A percentile compares a stretch with the other conserved stretches of the same genome.
Conservation (phyloP, 2,113 vertebrate species). For the Collichthys lucidus region DNA sequence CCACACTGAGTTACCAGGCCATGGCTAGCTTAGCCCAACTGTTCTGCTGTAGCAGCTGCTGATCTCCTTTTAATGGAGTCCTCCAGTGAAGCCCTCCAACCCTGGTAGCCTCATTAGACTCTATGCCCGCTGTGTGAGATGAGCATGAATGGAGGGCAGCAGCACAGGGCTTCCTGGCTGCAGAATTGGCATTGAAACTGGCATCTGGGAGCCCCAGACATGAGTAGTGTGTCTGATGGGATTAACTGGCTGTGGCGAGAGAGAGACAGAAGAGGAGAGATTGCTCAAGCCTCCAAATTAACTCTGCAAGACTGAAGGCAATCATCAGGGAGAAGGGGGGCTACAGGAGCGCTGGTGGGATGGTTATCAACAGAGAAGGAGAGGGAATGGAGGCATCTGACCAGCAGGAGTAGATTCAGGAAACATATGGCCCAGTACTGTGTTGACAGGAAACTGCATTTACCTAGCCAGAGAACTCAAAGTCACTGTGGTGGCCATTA, state of each 20-base stretch:
- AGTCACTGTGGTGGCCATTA: slow-evolving; percentile 19
- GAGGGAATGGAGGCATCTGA: slow-evolving; percentile 45
- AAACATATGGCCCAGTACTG: slow-evolving; percentile 35
- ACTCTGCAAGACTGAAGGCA: slow-evolving; percentile 68
- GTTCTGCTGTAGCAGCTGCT: slow-evolving; percentile 50
- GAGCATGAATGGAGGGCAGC: slow-evolving; percentile 70
- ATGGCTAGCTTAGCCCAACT: slow-evolving; percentile 35
- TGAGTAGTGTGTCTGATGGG: slow-evolving; percentile 79
- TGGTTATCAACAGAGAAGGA: slow-evolving; percentile 42
- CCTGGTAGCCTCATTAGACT: slow-evolving; percentile 74
- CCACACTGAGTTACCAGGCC: slow-evolving; percentile 24
- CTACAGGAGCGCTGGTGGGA: slow-evolving; percentile 39
- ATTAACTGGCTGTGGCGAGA: slow-evolving; percentile 76
- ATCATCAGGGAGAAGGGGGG: slow-evolving; percentile 46
- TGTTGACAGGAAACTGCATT: slow-evolving; percentile 2
- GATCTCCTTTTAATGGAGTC: slow-evolving; percentile 74
- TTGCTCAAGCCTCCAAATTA: slow-evolving; percentile 72
- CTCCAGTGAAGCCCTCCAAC: slow-evolving; percentile 67
- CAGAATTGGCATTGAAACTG: slow-evolving; percentile 72
- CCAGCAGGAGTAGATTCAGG: slow-evolving; percentile 25
- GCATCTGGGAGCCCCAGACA: slow-evolving; percentile 73
- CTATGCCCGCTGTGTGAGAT: slow-evolving; percentile 63
- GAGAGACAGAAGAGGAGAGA: slow-evolving; percentile 63
- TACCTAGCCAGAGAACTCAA: slow-evolving; percentile 25
- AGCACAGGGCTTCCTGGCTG: slow-evolving; percentile 66